A percentile compares a stretch with the other conserved stretches of the same genome.
phyloP scores from a whole-genome alignment of 2,888 invertebrate species.

The Therioaphis trifolii region DNA sequence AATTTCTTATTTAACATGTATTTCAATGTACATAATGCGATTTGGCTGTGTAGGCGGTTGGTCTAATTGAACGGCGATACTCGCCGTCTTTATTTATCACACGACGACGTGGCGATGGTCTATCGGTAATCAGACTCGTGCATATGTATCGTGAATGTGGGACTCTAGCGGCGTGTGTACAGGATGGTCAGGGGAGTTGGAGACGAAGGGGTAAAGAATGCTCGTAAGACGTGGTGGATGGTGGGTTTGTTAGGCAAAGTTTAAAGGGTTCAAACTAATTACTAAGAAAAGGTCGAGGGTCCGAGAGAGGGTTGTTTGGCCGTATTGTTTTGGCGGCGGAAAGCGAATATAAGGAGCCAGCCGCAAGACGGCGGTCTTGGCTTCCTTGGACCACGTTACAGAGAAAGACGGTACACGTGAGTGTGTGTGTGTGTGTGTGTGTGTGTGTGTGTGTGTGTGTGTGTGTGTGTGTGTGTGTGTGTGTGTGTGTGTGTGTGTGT shows the following conservation, averaged over 20 bases:
- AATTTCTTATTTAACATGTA: slow-evolving; percentile 47
- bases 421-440: background rate
- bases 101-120: background rate
- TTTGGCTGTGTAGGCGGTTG: background rate
- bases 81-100: slow-evolving; percentile 47
- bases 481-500: too few species aligned
- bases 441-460: background rate
- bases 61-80: slow-evolving; percentile 52
- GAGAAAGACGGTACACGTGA: background rate
- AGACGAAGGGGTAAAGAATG: background rate
- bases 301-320: slow-evolving; percentile 60
- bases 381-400: slow-evolving; percentile 48
- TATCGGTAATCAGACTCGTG: slow-evolving; percentile 51
- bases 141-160: slow-evolving; percentile 26
- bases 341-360: slow-evolving; percentile 55
- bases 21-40: background rate
- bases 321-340: slow-evolving; percentile 58
- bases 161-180: background rate
- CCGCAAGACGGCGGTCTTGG: slow-evolving; percentile 46
- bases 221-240: background rate
- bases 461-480: background rate
- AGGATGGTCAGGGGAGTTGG: too few species aligned
- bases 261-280: slow-evolving; percentile 63
- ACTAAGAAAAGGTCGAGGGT: slow-evolving; percentile 63
- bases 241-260: slow-evolving; percentile 62